A percentile compares a stretch with the other conserved stretches of the same genome.
These are phyloP conservation scores for Tyto alba DNA, from an alignment of 2,113 vertebrate species.

Conservation along the genomic window DNA sequence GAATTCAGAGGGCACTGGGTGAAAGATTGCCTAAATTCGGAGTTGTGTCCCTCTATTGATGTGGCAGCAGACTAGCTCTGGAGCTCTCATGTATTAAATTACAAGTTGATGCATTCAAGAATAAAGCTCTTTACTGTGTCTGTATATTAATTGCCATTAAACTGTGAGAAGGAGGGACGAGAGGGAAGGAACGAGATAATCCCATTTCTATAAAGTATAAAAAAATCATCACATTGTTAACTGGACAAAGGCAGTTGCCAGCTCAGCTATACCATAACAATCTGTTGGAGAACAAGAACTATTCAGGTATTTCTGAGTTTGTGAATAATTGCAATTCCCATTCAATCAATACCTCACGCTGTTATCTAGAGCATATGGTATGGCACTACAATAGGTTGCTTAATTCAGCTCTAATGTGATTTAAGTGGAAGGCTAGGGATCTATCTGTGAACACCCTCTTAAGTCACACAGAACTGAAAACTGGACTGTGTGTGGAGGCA, in stretches of 20 bases:
- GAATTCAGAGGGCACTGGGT: background rate
- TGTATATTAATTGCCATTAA: background rate
- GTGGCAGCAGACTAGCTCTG: background rate
- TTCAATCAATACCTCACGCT: background rate
- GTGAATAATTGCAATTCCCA: background rate
- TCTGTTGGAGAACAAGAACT: background rate
- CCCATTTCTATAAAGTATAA: background rate
- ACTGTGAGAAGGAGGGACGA: background rate
- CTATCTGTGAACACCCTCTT: background rate
- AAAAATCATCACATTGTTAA: background rate
- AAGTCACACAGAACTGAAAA: background rate
- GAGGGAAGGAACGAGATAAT: background rate
- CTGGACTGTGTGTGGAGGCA: background rate
- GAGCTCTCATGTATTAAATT: background rate
- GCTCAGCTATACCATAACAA: background rate
- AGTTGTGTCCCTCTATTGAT: background rate
- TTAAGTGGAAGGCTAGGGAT: background rate
- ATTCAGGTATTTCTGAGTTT: background rate
- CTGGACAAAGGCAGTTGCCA: background rate
- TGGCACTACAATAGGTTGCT: background rate
- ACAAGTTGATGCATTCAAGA: background rate
- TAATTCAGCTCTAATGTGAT: background rate
- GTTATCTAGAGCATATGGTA: background rate
- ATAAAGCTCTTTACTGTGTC: background rate
- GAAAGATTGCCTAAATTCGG: background rate